Base-by-base conservation (phyloP, 2,113 vertebrate genomes). In the Trinectes maculatus region DNA sequence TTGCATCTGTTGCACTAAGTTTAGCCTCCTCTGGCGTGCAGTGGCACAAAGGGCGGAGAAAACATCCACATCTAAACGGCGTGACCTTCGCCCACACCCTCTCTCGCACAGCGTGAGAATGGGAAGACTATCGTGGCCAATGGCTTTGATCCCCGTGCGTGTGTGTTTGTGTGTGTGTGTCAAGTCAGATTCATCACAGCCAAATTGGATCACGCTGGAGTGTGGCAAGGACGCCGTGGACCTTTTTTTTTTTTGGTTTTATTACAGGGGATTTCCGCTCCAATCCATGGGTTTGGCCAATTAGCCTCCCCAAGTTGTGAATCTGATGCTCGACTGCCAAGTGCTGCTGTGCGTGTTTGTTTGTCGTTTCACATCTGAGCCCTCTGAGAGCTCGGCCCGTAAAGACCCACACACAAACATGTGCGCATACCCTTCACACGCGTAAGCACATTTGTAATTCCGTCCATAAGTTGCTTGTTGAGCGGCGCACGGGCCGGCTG, bases 231-330 rank as follows among this genome's bases (percentile, higher is more conserved):
- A 51, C 7, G 26, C 54, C 7, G 1, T 34, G 21, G 39, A 74
- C 57, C 40, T 71, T 42, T 48, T 26, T 28, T 40, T 40, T 6
- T 13, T 55, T 52, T n/a, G 2, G 25, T 34, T 63, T 74, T 49
- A 56, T 72, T 74, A 49, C 54, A 33, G 56, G 44, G 69, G 71
- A 68, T 71, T 81, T 79, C 68, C 54, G 21, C 55, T 58, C 7
- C 61, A 31, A 29, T 72, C 40, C 19, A 6, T 25, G 13, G 3
- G 21, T 44, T 74, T 22, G 36, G 19, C 62, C 64, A 71, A 49
- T 79, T 68, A 57, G 55, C 63, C 48, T 53, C 33, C 61, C n/a
- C 1, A 37, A 56, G 33, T 18, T 34, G 43, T 44, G 55, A 64
- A 31, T 53, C 3, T 53, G 34, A 54, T 3, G 52, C 63, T 44